Base-by-base conservation (phyloP, 2,888 invertebrate species). In the Melanostoma mellinum region DNA sequence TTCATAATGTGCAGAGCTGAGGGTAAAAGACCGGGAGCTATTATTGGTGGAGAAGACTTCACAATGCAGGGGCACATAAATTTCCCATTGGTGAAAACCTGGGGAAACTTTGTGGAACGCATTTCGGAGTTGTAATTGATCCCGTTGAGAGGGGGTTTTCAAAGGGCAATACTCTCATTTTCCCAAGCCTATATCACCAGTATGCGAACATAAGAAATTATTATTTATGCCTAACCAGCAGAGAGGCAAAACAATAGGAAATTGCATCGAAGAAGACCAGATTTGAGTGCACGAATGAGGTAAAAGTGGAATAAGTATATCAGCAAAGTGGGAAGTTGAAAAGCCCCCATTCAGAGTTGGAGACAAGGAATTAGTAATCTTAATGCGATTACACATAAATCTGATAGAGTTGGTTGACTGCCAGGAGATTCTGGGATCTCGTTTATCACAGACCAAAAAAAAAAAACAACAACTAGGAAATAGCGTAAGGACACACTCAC, bases 381-480 rank as follows among this genome's bases (percentile, higher is more conserved):
- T 82, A 82, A 82, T 82, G 77, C 82, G 82, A 82, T 82, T 74
- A 78, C 78, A 78, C 78, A 82, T 82, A 82, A 82, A 82, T 82
- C 73, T 78, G 68, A 78, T 78, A 30, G 82, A 78, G 61, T 78
- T 82, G 82, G 82, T 82, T 73, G 82, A 65, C 73, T 82, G 82
- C 82, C 82, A 82, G 77, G 40, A 73, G 56, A 73, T 77, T 69
- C 50, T 50, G 56, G 10, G 56, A 82, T 73, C 73, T 77, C 81
- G 82, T 82, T 82, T 69, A 69, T 82, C 53, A 80, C 61, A 68
- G 44, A 58, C 61, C 46, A 50, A 69, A 58, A 36, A 42, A 61
- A 60, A 44, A 63, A 74, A 56, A 42, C 48, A 35, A 35, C 5
- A 48, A 6, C 8, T n/a, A 20, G 20, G 58, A 30, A 10, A 60